phyloP scores from a whole-genome alignment of 2,888 invertebrate genomes.

The Tipula vernalis region DNA sequence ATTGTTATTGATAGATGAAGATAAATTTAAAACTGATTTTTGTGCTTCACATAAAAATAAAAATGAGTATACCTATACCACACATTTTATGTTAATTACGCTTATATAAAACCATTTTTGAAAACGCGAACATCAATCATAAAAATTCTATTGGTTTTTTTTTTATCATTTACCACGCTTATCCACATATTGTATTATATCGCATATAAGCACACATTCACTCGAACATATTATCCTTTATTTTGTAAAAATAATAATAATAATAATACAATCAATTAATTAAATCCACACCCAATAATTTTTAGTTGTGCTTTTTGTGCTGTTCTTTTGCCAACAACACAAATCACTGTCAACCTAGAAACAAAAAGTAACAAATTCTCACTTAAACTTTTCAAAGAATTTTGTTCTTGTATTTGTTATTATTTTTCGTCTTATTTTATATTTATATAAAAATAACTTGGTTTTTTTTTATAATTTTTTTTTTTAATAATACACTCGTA shows the following conservation, averaged over 20 bases:
- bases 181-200: not conserved
- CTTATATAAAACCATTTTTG: not conserved
- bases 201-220: not conserved
- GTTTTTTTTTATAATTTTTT: no score
- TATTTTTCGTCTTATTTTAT: not conserved
- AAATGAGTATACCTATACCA: not conserved
- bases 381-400: not conserved
- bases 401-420: not conserved
- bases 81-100: not conserved
- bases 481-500: not conserved
- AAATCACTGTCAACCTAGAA: not conserved
- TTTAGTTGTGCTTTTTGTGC: not conserved
- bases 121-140: not conserved
- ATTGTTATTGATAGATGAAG: not conserved
- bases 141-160: not conserved
- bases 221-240: not conserved
- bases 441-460: not conserved
- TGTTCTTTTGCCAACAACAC: not conserved
- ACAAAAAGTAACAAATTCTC: not conserved
- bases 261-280: not conserved
- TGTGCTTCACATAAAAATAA: not conserved
- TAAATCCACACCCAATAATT: not conserved
- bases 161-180: not conserved
- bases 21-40: not conserved
- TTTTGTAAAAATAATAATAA: not conserved